A percentile compares a stretch with the other conserved stretches of the same genome.
These are phyloP conservation scores for Eudemis profundana DNA, from an alignment of 2,888 invertebrate species.

Conservation along the genomic window DNA sequence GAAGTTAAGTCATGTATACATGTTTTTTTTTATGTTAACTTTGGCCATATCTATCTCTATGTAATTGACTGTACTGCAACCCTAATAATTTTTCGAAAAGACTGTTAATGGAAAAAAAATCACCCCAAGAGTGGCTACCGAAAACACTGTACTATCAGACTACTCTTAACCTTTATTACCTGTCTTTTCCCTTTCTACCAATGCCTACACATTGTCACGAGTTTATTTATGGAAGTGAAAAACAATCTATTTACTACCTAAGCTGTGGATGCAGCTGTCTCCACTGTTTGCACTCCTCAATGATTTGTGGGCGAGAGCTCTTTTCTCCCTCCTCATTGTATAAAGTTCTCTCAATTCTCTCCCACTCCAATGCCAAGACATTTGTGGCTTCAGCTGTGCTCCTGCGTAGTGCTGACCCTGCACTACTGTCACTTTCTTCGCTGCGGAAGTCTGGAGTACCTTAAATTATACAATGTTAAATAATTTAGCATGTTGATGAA, in stretches of 20 bases:
- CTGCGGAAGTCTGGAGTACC: conserved; percentile 79
- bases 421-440: conserved; percentile 82
- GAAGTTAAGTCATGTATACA: too few relatives aligned
- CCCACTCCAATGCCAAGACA: conserved; percentile 82
- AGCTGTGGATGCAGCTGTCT: conserved; percentile 84
- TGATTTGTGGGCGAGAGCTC: conserved; percentile 75
- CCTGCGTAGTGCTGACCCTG: conserved; percentile 79
- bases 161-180: too few relatives aligned
- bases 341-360: conserved; percentile 83
- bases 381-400: conserved; percentile 82
- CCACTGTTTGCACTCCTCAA: conserved; percentile 86
- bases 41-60: too few relatives aligned
- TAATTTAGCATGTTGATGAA: too few relatives aligned
- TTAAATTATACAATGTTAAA: conserved; percentile 45
- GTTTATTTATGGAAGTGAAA: not conserved
- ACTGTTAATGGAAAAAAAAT: too few relatives aligned
- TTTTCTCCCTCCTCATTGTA: conserved; percentile 83
- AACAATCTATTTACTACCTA: conserved; percentile 73
- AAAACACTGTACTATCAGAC: too few relatives aligned
- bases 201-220: too few relatives aligned
- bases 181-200: too few relatives aligned
- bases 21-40: too few relatives aligned
- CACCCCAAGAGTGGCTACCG: too few relatives aligned
- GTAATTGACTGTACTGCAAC: too few relatives aligned
- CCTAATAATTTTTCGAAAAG: too few relatives aligned